Evolutionary conservation across 2,113 vertebrate genomes (phyloP), one percentile per base, ranked within the genome.

Genomic region (Cervus canadensis): DNA sequence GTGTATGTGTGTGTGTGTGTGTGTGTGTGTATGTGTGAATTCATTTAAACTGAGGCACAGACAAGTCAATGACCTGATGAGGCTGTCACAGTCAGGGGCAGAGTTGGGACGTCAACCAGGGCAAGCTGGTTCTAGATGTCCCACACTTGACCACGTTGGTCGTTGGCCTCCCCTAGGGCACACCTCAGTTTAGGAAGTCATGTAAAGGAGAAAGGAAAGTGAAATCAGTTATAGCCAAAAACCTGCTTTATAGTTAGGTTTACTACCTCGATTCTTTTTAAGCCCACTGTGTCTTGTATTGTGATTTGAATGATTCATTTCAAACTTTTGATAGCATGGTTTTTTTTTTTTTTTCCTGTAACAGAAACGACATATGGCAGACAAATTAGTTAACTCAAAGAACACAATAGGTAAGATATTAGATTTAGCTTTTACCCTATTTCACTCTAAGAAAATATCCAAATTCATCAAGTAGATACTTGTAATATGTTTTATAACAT

Each of bases 361-460:
- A 76, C 98, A 99, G 99, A 99, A 99, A 99, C 99, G 99, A 93
- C 99, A 99, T 98, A 99, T 99, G 97, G 99, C 99, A 97, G 99
- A 99, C 98, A 99, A 99, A 98, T 99, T 99, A 3, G 99, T 99
- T 93, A 99, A 99, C 98, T 99, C 99, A 97, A 99, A 99, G 99
- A 99, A 99, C 98, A 99, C 99, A 92, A 97, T 99, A 99, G 99
- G 99, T 99, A 99, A 95, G 54, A 64, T 56, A 57, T 15, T 67
- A 45, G 79, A 78, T 36, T 64, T 36, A 82, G 10, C 1, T 62
- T 87, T 78, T 92, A 92, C 45, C 30, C 13, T 5, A 2, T 13
- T 45, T 76, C 16, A 48, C 13, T 74, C 15, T 15, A 36, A 82
- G 60, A 93, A 79, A 71, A 60, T 36, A 78, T 33, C 26, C 33